Conservation (phyloP, 2,113 vertebrate genomes). For the Okapia johnstoni region DNA sequence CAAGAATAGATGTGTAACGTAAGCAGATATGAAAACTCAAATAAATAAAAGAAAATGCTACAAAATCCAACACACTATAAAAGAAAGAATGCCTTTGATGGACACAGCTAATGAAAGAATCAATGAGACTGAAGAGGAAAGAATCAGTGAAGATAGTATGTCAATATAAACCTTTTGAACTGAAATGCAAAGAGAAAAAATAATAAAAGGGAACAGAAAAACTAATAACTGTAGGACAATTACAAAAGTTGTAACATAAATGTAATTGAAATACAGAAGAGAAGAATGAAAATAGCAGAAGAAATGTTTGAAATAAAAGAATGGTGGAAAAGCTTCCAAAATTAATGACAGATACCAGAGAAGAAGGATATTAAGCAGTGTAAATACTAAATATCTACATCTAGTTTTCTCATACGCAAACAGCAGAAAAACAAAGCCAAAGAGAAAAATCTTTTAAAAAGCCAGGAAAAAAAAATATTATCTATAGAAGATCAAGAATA, state of each 20-base stretch:
- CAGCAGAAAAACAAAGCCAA: background rate
- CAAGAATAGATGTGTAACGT: background rate
- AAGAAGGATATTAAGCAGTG: background rate
- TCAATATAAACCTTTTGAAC: background rate
- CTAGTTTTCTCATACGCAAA: background rate
- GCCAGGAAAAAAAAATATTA: background rate
- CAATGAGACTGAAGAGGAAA: background rate
- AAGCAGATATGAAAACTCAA: background rate
- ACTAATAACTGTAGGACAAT: background rate
- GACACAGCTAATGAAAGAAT: background rate
- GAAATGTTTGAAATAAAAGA: background rate
- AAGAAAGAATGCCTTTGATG: background rate
- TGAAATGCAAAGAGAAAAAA: background rate
- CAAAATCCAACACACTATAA: background rate
- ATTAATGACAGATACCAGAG: background rate
- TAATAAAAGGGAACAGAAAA: background rate
- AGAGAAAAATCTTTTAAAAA: background rate
- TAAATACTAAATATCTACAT: background rate
- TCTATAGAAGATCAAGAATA: background rate
- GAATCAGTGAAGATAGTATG: background rate
- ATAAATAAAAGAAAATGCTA: background rate
- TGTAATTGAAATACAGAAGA: background rate
- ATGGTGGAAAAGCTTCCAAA: background rate
- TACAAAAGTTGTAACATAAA: background rate
- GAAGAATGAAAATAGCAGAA: background rate